Base-by-base conservation (phyloP, 2,113 vertebrate genomes). In the Phalacrocorax brasilianus region DNA sequence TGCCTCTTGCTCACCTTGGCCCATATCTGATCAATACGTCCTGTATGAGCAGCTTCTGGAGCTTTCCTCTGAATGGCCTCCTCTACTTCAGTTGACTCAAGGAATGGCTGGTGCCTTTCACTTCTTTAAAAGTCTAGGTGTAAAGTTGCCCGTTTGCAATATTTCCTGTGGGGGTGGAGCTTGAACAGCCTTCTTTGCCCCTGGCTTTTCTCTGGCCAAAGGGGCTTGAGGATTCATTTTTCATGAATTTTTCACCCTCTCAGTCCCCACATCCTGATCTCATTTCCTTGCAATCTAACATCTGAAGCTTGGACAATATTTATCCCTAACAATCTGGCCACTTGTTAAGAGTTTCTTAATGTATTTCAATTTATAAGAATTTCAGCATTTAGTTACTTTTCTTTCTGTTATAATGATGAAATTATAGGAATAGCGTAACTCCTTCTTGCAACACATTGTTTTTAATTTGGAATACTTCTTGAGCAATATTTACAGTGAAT, bases 1-100 rank as follows among this genome's bases (percentile, higher is more conserved):
- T 79, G 27, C 53, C 56, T 70, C 45, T 82, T n/a, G 89, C 96
- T 97, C 95, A 97, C 96, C 96, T 97, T 93, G 93, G 58, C 95
- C 96, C 96, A 96, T 97, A 24, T 94, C 88, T 80, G 95, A 50
- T 85, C 78, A 53, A 7, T 18, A 30, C 0, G 79, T 93, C 89
- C 81, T 88, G 91, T 75, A 19, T 16, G 6, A 49, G 75, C 86
- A 73, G 79, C 72, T 73, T 32, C 75, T 66, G 81, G 12, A 82
- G 61, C 66, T 87, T 80, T 68, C 84, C 70, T 89, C 76, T 72
- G 66, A 87, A 53, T 6, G 35, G 30, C 17, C 55, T 61, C 58
- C 40, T 96, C 58, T 70, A 4, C 53, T 82, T 50, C 89, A 94
- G 38, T 40, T 56, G 58, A 6, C 33, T 45, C 74, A 61, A 56